phyloP scores from a whole-genome alignment of 2,797 vertebrate genomes.

The Sciaenops ocellatus region DNA sequence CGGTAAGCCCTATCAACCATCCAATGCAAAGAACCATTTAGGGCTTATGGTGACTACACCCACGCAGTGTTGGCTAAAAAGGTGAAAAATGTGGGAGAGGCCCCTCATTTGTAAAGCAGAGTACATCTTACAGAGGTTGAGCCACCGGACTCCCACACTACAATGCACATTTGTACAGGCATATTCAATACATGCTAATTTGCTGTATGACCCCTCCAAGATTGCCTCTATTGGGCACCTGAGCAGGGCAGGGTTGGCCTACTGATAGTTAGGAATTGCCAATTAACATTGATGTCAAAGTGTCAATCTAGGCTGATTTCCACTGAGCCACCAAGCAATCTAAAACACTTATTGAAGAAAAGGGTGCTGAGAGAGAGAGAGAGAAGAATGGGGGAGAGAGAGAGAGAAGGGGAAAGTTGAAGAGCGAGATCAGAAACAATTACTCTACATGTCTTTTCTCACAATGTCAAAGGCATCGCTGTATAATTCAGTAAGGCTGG shows the following conservation, averaged over 20 bases:
- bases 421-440: conserved; percentile 63
- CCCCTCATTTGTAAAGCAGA: conserved; percentile 52
- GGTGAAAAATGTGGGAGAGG: conserved; percentile 61
- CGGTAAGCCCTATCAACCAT: conserved; percentile 32
- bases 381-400: background rate
- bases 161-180: conserved; percentile 46
- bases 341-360: conserved; percentile 70
- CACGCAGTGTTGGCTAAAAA: conserved; percentile 63
- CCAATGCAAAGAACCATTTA: conserved; percentile 52
- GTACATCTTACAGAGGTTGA: conserved; percentile 31
- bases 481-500: conserved; percentile 73
- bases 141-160: conserved; percentile 48
- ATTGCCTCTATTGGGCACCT: conserved; percentile 42
- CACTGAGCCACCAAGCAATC: conserved; percentile 76
- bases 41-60: conserved; percentile 59
- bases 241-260: conserved; percentile 33
- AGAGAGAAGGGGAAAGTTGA: conserved; percentile 35
- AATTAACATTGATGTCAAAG: conserved; percentile 83
- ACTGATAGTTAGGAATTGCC: conserved; percentile 77
- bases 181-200: conserved; percentile 38
- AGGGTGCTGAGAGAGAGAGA: conserved; percentile 30
- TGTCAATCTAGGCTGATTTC: conserved; percentile 83
- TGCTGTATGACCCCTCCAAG: conserved; percentile 19
- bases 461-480: conserved; percentile 75
- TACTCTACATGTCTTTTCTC: conserved; percentile 67